Percentiles rank a stretch among this genome's conserved stretches.
Evolutionary conservation across 2,113 vertebrate species (phyloP).

Genomic region (Physeter macrocephalus): DNA sequence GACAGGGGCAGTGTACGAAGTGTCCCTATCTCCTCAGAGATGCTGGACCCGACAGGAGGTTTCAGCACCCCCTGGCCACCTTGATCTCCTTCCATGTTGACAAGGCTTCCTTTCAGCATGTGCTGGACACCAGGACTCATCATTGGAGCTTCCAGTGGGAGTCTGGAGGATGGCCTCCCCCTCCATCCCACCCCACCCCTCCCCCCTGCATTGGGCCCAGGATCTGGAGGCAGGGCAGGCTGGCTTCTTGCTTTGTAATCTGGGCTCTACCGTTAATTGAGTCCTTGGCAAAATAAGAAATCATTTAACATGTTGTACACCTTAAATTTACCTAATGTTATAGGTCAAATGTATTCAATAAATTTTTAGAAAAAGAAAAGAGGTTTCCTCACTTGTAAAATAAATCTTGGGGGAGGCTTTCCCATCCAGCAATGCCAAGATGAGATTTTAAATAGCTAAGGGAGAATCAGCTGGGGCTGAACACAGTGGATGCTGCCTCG

Average conservation of each 20-base stretch:
- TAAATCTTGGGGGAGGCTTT: neutral
- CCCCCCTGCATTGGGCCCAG: rapidly evolving
- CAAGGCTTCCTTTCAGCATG: slow-evolving; percentile 49
- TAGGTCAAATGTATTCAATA: neutral
- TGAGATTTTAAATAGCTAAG: neutral
- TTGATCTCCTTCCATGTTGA: slow-evolving; percentile 51
- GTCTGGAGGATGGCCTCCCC: neutral
- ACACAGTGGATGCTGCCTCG: neutral
- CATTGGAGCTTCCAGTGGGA: neutral
- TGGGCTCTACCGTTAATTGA: neutral
- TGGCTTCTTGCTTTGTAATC: neutral
- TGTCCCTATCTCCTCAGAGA: slow-evolving; percentile 46
- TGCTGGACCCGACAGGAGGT: neutral
- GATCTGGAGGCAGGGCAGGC: neutral
- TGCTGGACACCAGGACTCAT: slow-evolving; percentile 1
- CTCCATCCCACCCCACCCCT: neutral
- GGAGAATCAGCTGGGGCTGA: neutral
- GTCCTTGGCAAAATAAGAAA: neutral
- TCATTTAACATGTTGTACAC: neutral
- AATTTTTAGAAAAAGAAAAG: neutral
- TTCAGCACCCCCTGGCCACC: slow-evolving; percentile 46
- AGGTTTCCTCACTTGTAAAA: neutral
- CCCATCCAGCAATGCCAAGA: neutral
- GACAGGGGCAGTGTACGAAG: neutral
- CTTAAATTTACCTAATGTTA: neutral